phyloP scores from a whole-genome alignment of 2,113 vertebrate species.

The Hyperopisus bebe region DNA sequence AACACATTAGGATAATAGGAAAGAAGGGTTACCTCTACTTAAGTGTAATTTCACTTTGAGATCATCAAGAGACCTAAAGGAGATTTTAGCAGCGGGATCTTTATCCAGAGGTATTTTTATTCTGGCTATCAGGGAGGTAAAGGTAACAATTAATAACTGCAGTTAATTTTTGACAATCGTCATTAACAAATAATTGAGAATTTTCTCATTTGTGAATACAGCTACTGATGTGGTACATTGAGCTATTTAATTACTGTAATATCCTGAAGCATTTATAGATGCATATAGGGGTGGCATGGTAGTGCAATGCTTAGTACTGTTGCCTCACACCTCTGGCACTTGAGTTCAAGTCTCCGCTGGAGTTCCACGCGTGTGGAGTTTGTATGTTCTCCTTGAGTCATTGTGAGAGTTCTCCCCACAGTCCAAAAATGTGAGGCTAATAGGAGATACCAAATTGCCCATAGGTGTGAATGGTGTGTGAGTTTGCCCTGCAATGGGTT shows the following conservation, averaged over 20 bases:
- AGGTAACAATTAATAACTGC: neutral
- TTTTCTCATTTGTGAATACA: neutral
- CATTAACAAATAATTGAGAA: neutral
- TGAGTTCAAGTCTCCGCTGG: too few species aligned
- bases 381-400: too few species aligned
- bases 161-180: neutral
- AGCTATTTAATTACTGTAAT: neutral
- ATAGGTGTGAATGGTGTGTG: too few species aligned
- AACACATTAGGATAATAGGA: conserved; percentile 12
- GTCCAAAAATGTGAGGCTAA: too few species aligned
- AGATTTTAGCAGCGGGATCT: neutral
- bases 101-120: neutral
- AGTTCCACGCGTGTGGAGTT: too few species aligned
- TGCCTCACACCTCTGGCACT: too few species aligned
- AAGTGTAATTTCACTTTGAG: conserved; percentile 1
- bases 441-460: too few species aligned
- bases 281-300: neutral
- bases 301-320: too few species aligned
- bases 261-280: neutral
- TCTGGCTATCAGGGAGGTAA: neutral
- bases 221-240: neutral
- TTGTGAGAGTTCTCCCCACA: too few species aligned
- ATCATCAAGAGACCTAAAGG: conserved; percentile 17
- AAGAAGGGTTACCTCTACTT: neutral
- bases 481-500: too few species aligned